phyloP scores from a whole-genome alignment of 2,888 invertebrate genomes.

The Morinoia aosen region DNA sequence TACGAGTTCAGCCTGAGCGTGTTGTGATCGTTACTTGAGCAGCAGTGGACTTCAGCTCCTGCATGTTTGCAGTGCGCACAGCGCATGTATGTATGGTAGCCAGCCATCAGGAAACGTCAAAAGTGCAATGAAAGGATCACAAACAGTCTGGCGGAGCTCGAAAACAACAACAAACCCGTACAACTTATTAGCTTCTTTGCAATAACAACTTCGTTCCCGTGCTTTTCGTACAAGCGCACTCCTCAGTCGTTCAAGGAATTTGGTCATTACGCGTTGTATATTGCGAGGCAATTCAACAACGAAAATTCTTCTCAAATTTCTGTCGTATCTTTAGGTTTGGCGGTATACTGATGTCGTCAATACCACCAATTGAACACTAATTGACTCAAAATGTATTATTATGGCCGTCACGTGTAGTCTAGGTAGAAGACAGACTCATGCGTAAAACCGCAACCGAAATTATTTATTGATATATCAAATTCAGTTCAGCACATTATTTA shows the following conservation, averaged over 20 bases:
- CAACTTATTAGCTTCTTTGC: too few relatives aligned
- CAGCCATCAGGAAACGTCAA: neutral
- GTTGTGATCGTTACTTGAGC: neutral
- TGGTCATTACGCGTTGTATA: neutral
- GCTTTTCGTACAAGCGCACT: too few relatives aligned
- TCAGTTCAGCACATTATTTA: neutral
- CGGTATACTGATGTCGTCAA: neutral
- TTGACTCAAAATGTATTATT: neutral
- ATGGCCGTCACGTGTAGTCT: neutral
- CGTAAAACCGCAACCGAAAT: neutral
- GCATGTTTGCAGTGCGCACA: neutral
- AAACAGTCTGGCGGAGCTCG: too few relatives aligned
- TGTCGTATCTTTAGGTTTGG: neutral
- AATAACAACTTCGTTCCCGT: too few relatives aligned
- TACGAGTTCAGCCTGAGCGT: neutral
- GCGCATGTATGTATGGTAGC: neutral
- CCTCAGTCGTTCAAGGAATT: too few relatives aligned
- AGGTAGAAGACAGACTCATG: neutral
- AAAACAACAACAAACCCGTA: neutral
- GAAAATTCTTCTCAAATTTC: neutral
- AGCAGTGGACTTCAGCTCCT: neutral
- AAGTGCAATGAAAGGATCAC: neutral
- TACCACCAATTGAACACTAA: neutral
- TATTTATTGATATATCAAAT: neutral
- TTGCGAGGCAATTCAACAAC: neutral